A percentile compares a stretch with the other conserved stretches of the same genome.
Conservation (phyloP, 2,797 vertebrate species). For the Pipistrellus kuhlii region DNA sequence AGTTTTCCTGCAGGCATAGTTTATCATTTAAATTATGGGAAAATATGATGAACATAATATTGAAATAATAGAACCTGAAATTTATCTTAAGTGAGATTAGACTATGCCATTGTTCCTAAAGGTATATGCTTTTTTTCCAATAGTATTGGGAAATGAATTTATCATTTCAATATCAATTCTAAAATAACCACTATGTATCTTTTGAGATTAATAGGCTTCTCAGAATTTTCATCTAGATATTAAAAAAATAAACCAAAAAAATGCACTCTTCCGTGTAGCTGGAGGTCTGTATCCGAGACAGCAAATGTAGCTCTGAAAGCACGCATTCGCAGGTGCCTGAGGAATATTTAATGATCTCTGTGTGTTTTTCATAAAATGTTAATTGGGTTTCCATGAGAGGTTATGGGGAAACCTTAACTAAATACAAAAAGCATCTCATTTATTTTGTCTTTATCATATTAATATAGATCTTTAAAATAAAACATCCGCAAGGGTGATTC, state of each 20-base stretch:
- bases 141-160: conserved; percentile 55
- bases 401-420: not conserved
- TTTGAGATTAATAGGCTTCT: conserved; percentile 56
- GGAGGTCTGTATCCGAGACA: not conserved
- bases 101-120: conserved; percentile 53
- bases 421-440: not conserved
- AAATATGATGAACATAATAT: conserved; percentile 70
- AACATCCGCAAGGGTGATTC: not conserved
- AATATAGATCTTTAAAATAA: not conserved
- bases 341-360: not conserved
- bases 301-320: not conserved
- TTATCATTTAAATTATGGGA: conserved; percentile 72
- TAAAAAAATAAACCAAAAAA: conserved; percentile 22
- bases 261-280: not conserved
- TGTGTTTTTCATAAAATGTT: not conserved
- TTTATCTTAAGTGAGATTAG: conserved; percentile 73
- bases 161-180: conserved; percentile 52
- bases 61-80: conserved; percentile 66
- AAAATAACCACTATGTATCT: not conserved
- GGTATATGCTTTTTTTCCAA: conserved; percentile 30
- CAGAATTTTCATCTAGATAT: not conserved
- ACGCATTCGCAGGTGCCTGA: not conserved
- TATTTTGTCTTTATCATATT: not conserved
- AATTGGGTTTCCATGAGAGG: not conserved
- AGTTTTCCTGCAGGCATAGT: conserved; percentile 69